These are phyloP conservation scores for Elaphurus davidianus DNA, from an alignment of 2,113 vertebrate species.

Conservation along the genomic window DNA sequence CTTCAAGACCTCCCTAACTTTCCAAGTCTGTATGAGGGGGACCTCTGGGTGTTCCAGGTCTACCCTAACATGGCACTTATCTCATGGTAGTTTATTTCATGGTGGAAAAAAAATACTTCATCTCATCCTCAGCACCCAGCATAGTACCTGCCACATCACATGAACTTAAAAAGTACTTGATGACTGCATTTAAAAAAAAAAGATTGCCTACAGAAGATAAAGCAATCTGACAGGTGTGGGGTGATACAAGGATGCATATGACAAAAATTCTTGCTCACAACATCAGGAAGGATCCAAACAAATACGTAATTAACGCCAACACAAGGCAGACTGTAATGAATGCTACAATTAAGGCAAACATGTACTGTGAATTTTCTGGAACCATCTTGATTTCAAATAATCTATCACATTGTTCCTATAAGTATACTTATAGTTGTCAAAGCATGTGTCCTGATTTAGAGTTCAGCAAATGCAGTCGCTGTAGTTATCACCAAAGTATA, in stretches of 20 bases:
- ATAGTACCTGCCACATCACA: background rate
- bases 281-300: slow-evolving; percentile 44
- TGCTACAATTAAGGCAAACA: slow-evolving; percentile 51
- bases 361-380: slow-evolving; percentile 41
- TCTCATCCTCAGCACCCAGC: background rate
- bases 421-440: slow-evolving; percentile 20
- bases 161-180: slow-evolving; percentile 9
- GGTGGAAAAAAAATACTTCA: background rate
- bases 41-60: background rate
- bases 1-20: background rate
- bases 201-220: background rate
- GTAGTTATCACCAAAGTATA: slow-evolving; percentile 32
- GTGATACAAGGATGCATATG: background rate
- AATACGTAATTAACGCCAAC: slow-evolving; percentile 43
- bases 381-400: slow-evolving; percentile 58
- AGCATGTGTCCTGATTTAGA: slow-evolving; percentile 36
- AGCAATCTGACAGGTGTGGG: slow-evolving; percentile 32
- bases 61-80: background rate
- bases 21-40: background rate
- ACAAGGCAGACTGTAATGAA: slow-evolving; percentile 44
- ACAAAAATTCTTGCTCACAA: slow-evolving; percentile 41
- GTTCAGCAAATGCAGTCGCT: slow-evolving; percentile 24
- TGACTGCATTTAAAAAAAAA: slow-evolving; percentile 11
- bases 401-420: slow-evolving; percentile 48
- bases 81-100: background rate